These are phyloP conservation scores for Dasyprocta punctata DNA, from an alignment of 2,113 vertebrate genomes.

Conservation along the genomic window DNA sequence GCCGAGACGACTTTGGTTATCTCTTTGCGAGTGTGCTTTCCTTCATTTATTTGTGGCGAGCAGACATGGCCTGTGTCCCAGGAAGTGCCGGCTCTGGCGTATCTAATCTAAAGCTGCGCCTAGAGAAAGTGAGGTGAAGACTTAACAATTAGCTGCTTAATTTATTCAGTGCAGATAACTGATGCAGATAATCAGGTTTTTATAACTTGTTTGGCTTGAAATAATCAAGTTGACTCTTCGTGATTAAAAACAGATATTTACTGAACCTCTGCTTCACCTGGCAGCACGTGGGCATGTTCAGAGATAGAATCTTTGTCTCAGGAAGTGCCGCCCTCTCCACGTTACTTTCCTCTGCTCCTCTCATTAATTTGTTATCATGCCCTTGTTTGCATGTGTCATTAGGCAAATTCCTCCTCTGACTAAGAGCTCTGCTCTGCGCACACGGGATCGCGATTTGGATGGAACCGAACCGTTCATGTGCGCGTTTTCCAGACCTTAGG, in stretches of 20 bases:
- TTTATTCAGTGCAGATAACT: neutral
- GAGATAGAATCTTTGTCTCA: slow-evolving; percentile 41
- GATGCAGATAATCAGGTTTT: neutral
- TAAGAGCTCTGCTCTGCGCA: neutral
- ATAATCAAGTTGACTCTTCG: slow-evolving; percentile 37
- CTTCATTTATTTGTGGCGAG: neutral
- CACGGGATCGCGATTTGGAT: neutral
- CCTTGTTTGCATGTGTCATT: neutral
- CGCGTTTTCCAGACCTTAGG: neutral
- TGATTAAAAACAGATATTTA: slow-evolving; percentile 31
- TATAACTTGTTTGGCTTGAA: slow-evolving; percentile 27
- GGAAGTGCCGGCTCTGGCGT: neutral
- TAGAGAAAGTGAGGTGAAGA: neutral
- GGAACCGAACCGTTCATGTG: neutral
- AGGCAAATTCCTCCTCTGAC: neutral
- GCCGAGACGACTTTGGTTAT: neutral
- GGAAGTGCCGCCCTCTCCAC: neutral
- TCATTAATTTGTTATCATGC: neutral
- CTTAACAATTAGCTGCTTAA: neutral
- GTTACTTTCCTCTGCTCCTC: neutral
- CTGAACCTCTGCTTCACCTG: neutral
- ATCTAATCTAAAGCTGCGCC: neutral
- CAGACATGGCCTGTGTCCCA: neutral
- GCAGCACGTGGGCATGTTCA: too few species aligned
- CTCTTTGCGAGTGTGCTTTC: accelerated